Evolutionary conservation across 2,797 vertebrate genomes (phyloP).

Genomic region (Odontamblyopus rebecca): DNA sequence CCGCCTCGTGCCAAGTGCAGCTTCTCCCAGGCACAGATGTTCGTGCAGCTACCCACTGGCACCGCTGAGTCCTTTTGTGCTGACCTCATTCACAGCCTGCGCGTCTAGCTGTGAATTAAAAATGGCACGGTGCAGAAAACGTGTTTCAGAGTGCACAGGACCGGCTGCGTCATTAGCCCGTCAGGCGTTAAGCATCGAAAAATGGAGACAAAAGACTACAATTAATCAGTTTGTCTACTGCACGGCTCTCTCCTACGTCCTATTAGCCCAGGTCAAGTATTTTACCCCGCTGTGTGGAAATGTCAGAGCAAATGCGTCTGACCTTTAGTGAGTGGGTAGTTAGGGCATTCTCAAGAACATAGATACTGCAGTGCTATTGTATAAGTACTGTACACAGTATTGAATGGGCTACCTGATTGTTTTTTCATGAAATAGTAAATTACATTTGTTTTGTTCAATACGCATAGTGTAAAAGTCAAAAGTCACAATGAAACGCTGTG

Average conservation of each 20-base stretch:
- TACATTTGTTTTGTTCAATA: too few species aligned
- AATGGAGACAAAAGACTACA: conserved; percentile 5
- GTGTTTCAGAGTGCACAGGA: conserved; percentile 14
- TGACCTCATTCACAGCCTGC: conserved; percentile 58
- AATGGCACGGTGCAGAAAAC: conserved; percentile 8
- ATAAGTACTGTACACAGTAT: background rate
- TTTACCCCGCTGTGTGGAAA: conserved; percentile 9
- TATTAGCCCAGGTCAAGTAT: conserved; percentile 11
- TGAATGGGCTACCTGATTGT: too few species aligned
- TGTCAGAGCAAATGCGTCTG: conserved; percentile 4
- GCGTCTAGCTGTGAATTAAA: conserved; percentile 36
- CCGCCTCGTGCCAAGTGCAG: conserved; percentile 48
- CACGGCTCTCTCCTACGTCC: background rate
- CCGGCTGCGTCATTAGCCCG: conserved; percentile 16
- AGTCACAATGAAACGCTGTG: too few species aligned
- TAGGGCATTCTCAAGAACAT: background rate
- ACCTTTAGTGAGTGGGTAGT: conserved; percentile 7
- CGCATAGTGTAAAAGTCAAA: too few species aligned
- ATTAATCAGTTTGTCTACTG: background rate
- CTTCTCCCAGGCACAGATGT: conserved; percentile 71
- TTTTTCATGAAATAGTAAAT: too few species aligned
- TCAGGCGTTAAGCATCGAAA: conserved; percentile 3
- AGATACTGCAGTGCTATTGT: background rate
- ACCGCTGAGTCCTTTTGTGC: conserved; percentile 40
- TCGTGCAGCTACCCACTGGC: conserved; percentile 54